Base-by-base conservation (phyloP, 1,140 invertebrate species). In the Drosophila pectinifera region DNA sequence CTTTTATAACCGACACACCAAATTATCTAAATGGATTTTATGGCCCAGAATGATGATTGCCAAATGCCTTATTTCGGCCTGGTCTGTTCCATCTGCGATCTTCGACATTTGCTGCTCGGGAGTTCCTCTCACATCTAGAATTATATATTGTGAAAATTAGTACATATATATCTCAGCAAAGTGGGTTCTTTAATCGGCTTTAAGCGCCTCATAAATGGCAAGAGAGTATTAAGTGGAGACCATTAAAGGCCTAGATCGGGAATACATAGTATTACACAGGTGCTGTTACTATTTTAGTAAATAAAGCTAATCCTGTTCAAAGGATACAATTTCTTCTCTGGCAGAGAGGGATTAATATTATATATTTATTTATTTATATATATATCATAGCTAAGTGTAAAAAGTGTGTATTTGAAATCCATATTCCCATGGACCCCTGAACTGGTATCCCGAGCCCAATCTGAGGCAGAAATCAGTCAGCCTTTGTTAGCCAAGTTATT, bases 1-100 rank as follows among this genome's bases (percentile, higher is more conserved):
- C 31, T 55, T 69, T 70, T 70, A 70, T 69, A 55, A 45, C 67
- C 67, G 67, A 69, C 67, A 69, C 62, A 69, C 39, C 63, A 69
- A 69, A 55, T 69, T 55, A 69, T 69, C 67, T 42, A 56, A 70
- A 70, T 56, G 64, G 42, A 36, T 70, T 56, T 46, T n/a, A 56
- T 70, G 64, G 67, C 67, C 64, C 64, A 31, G 26, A 69, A 69
- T 48, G 67, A 46, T 69, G 67, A 70, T 70, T 69, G 64, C 51
- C 49, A 69, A 70, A 70, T 70, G 64, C 42, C 49, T 56, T 56
- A 31, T 70, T 46, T 68, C 22, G 58, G 41, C 3, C 10, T 34
- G 10, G 31, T 34, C 31, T 34, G 31, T 34, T 28, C 26, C 26
- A 28, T 28, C 6, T 28, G 7, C 20, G 55, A 38, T 59, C 31